Evolutionary conservation across 2,113 vertebrate genomes (phyloP), one percentile per base, ranked within the genome.

Genomic region (Sprattus sprattus): DNA sequence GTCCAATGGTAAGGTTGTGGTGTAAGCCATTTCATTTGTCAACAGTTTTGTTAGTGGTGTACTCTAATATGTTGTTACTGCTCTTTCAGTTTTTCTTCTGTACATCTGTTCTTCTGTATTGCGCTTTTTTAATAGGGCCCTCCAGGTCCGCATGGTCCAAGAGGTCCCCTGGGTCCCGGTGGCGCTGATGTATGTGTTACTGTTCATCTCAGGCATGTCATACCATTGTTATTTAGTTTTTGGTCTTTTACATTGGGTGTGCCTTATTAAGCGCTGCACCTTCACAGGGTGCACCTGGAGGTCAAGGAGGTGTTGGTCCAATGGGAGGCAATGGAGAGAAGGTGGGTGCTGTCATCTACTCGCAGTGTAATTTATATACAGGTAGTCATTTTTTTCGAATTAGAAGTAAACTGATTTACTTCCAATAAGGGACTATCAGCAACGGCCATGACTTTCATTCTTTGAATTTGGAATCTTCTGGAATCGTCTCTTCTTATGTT

Each of bases 311-410:
- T 84, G 86, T 99, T 0, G 98, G 98, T 47, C 90, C 96, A 46
- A 95, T 96, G 93, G 98, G 98, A 89, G 97, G 94, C 39, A 95
- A 98, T 88, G 98, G 98, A 90, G 97, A 99, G 87, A 99, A 99
- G 96, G 98, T 99, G 92, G 94, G 93, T 64, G 20, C 54, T 60
- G 20, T 22, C 50, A 16, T 54, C 10, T 54, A 54, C 50, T 54
- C 15, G 50, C 50, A 54, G 50, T 15, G 13, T 54, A 54, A 54
- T 18, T 54, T 15, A 54, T 54, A 16, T 16, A 13, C 3, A 13
- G 11, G 15, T 2, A 52, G 50, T 52, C 9, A 2, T 6, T 46
- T 46, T 6, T 46, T 46, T 46, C 8, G 4, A 46, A 46, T 8
- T 46, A 8, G 46, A 47, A 47, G 46, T 47, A 47, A 47, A 47